Base-by-base conservation (phyloP, 2,113 vertebrate species). In the Cyprinus carpio region DNA sequence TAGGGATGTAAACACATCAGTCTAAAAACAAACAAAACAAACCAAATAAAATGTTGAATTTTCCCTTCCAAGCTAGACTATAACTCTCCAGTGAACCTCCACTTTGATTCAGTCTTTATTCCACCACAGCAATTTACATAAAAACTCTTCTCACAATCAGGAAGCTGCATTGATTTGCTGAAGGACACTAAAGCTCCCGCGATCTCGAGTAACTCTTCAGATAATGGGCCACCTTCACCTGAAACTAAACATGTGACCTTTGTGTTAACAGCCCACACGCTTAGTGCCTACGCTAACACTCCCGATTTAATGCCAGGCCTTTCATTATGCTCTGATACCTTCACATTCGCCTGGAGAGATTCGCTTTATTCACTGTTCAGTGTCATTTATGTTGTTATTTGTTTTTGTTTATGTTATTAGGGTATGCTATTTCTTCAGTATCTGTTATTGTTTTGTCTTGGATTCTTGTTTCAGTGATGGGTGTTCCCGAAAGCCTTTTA, bases 201-300 rank as follows among this genome's bases (percentile, higher is more conserved):
- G 67, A 37, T 18, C 67, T 71, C 2, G 18, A n/a, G 20, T 40
- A 40, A 40, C 69, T 40, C 20, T 72, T 72, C 4, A 11, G 10
- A 72, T 71, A 71, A 71, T 71, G 20, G 34, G 10, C 34, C 10
- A n/a, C 9, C 34, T 40, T 71, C 5, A n/a, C 69, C 69, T 72
- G 69, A 40, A 72, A 72, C 34, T 72, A 13, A 72, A 72, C 69
- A 6, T 40, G 18, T 71, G 69, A 72, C 34, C 69, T 72, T 72
- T 40, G 34, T 72, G 69, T 72, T 40, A 71, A 40, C 9, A 71
- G 34, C 20, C 34, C 20, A 40, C 69, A n/a, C 1, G 10, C 69
- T 40, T n/a, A 72, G 40, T 34, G 1, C 20, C 69, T 71, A 23
- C 34, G 5, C 20, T 40, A 40, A 72, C 69, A 23, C 69, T n/a